Evolutionary conservation across 2,797 vertebrate genomes (phyloP), one percentile per base, ranked within the genome.

Genomic region (Tapirus indicus): DNA sequence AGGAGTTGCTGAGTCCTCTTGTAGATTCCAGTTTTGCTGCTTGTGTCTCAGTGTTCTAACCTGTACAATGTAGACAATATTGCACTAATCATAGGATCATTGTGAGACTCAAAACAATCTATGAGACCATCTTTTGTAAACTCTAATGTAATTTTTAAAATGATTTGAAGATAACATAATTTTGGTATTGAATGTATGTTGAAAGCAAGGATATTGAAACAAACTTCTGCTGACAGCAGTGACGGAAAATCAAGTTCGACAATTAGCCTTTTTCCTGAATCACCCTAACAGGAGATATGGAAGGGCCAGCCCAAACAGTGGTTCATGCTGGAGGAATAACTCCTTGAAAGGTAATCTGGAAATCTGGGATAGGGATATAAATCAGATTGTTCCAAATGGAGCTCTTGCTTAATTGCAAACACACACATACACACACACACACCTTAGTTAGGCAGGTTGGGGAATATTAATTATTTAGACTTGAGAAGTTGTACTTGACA

Each of bases 391-490:
- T 62, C 3, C 38, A 77, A 85, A n/a, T 3, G 1, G 16, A 56
- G 5, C 38, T 52, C 29, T 80, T 77, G 5, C 13, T 62, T 49
- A 92, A 69, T 52, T 62, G 6, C 10, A 92, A 27, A 85, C 7
- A 89, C 0, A 25, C 41, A 25, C 66, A 86, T 6, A 38, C 11
- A 75, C 35, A 54, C 35, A 56, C n/a, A 14, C 68, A n/a, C 12
- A 41, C 23, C 29, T 56, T 86, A 29, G 14, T 79, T 79, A 75
- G 69, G 29, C 35, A 64, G 7, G 64, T 23, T 64, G 54, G 6
- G 3, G 49, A 77, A 89, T 82, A 75, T 80, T 92, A 96, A 72
- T 56, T 90, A 82, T 89, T 93, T 86, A 91, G 38, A 47, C 18
- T 11, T 83, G 3, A 88, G 32, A 92, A 69, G 10, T 87, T 93